A percentile compares a stretch with the other conserved stretches of the same genome.
phyloP scores from a whole-genome alignment of 2,797 vertebrate genomes.

The Microchirus variegatus region DNA sequence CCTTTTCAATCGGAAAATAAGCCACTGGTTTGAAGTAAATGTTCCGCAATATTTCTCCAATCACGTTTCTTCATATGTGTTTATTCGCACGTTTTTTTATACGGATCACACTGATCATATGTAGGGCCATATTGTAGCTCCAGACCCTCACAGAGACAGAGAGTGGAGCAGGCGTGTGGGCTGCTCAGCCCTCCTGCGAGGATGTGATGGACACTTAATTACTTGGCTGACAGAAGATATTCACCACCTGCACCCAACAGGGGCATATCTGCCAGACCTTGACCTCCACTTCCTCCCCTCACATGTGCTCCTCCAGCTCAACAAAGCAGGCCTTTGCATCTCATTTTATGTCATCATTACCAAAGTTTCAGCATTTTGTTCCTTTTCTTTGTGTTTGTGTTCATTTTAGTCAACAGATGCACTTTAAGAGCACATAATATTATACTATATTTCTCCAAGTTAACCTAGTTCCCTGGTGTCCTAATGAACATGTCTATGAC shows the following conservation, averaged over 20 bases:
- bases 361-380: conserved; percentile 1
- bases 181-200: conserved; percentile 71
- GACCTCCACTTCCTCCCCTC: conserved; percentile 74
- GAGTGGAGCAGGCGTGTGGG: conserved; percentile 65
- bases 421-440: no score
- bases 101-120: conserved; percentile 38
- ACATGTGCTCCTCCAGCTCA: conserved; percentile 48
- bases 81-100: neutral
- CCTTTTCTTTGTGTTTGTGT: conserved; percentile 16
- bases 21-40: no score
- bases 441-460: no score
- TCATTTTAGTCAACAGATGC: conserved; percentile 16
- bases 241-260: conserved; percentile 78
- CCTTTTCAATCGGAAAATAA: no score
- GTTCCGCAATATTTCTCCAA: neutral
- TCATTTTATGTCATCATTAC: conserved; percentile 36
- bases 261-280: conserved; percentile 72
- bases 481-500: no score
- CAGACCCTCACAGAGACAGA: conserved; percentile 74
- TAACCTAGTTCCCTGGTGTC: no score
- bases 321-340: conserved; percentile 64
- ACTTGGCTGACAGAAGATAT: conserved; percentile 82
- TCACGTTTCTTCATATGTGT: no score
- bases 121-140: conserved; percentile 64
- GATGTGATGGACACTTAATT: conserved; percentile 82